Evolutionary conservation across 2,113 vertebrate genomes (phyloP).

Genomic region (Oceanodroma tethys): DNA sequence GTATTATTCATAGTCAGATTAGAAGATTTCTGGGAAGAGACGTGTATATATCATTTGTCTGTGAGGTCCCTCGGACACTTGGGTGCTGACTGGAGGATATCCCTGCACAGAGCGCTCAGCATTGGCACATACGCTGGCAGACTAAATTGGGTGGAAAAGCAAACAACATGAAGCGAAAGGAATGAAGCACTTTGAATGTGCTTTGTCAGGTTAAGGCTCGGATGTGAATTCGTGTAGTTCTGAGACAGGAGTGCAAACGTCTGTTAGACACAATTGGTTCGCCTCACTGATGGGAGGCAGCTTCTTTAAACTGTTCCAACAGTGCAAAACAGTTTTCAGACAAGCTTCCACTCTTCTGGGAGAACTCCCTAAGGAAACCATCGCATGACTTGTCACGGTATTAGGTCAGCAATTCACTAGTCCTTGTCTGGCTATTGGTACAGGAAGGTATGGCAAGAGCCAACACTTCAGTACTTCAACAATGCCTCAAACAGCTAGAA

Average conservation of each 20-base stretch:
- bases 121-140: not conserved
- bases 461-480: not conserved
- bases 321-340: not conserved
- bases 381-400: not conserved
- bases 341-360: not conserved
- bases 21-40: not conserved
- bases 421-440: not conserved
- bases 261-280: not conserved
- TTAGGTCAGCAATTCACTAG: not conserved
- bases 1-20: not conserved
- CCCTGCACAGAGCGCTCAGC: not conserved
- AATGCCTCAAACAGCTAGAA: not conserved
- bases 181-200: too few species aligned
- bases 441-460: not conserved
- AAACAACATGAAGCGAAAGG: fast-evolving
- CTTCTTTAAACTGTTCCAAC: not conserved
- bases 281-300: not conserved
- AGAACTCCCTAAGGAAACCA: not conserved
- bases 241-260: not conserved
- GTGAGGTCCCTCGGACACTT: fast-evolving
- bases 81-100: not conserved
- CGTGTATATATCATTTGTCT: fast-evolving
- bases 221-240: not conserved
- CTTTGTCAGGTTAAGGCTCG: not conserved
- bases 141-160: not conserved